phyloP scores from a whole-genome alignment of 2,888 invertebrate species.

The Pherbina coryleti region DNA sequence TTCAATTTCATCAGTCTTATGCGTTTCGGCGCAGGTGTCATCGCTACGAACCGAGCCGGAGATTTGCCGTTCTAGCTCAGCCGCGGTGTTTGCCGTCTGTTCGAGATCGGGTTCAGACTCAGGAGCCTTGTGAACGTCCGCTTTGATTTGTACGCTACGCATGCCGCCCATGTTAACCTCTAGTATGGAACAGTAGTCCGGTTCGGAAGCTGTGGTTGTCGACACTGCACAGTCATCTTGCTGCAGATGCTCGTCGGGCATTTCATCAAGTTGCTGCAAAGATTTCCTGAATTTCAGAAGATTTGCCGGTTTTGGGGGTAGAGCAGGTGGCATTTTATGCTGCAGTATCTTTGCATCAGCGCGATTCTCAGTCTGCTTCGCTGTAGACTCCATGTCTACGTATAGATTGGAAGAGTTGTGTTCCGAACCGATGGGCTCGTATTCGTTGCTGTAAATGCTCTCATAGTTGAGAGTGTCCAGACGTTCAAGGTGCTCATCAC shows the following conservation, averaged over 20 bases:
- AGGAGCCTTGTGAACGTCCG: constrained; percentile 68
- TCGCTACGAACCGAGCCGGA: constrained; percentile 45
- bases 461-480: constrained; percentile 70
- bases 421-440: constrained; percentile 75
- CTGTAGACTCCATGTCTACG: constrained; percentile 74
- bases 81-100: constrained; percentile 38
- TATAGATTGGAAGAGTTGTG: constrained; percentile 73
- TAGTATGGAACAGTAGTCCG: constrained; percentile 83
- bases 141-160: constrained; percentile 72
- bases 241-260: constrained; percentile 53
- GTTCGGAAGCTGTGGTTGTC: constrained; percentile 71
- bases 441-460: constrained; percentile 82
- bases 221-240: constrained; percentile 50
- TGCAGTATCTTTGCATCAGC: constrained; percentile 34
- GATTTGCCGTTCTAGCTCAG: constrained; percentile 51
- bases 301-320: constrained; percentile 85
- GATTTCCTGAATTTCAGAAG: constrained; percentile 76
- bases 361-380: constrained; percentile 45
- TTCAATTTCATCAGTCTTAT: constrained; percentile 67
- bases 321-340: constrained; percentile 74
- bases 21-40: constrained; percentile 53
- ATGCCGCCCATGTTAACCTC: constrained; percentile 71
- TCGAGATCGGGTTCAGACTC: constrained; percentile 51
- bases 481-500: constrained; percentile 58
- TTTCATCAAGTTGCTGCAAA: constrained; percentile 57